Evolutionary conservation across 2,113 vertebrate genomes (phyloP), one percentile per base, ranked within the genome.

Genomic region (Platycercus adscitus): DNA sequence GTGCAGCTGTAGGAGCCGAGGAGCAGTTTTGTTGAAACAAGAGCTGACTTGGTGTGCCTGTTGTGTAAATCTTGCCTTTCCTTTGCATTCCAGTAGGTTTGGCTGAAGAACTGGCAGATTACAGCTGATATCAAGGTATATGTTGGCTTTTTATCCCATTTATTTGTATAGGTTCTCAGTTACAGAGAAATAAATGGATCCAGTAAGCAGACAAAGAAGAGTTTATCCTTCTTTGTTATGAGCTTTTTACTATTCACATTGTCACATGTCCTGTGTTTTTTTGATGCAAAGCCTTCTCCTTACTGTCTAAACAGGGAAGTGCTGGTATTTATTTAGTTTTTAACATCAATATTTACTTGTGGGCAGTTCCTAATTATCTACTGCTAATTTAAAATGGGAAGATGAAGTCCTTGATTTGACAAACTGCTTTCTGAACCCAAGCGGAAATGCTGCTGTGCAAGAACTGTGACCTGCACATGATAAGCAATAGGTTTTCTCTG

Each of bases 121-220:
- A 58, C 56, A 81, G 55, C n/a, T 75, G 80, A 86, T 95, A 96
- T 64, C 11, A 28, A 73, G 44, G 55, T 86, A 43, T 75, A 83
- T n/a, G 39, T 78, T 76, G 76, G 69, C 56, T 83, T 92, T 92
- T 52, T 44, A 60, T 68, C 29, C 31, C 47, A 23, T 71, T 88
- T 94, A 50, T 96, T 91, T 90, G 55, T 44, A 52, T 78, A 90
- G 56, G 76, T 72, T 94, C 84, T 88, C 88, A 90, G 83, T 94
- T 95, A 96, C 83, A 91, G 80, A 94, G 82, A 86, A 93, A 92
- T 78, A 88, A 91, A 88, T 72, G 43, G 86, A 72, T 81, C 60
- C 77, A 81, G 80, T 64, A 93, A 92, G 77, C 43, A 46, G 43
- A 88, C 77, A 93, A 90, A 88, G 91, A 87, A 70, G 71, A 86